These are phyloP conservation scores for Galendromus occidentalis DNA, from an alignment of 1,140 invertebrate species.

Conservation along the genomic window DNA sequence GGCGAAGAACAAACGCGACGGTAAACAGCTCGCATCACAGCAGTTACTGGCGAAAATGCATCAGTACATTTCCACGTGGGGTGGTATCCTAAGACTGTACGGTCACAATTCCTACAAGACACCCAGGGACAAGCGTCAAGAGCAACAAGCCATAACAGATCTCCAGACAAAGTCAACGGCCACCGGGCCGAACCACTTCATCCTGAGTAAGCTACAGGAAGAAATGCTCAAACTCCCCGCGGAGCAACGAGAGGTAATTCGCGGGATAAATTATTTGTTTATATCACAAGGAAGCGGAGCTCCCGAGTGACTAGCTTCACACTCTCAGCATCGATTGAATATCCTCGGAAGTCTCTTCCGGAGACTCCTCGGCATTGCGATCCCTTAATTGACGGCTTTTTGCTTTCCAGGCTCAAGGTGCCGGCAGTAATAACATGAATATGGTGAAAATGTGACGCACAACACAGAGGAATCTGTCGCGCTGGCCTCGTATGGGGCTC, in stretches of 20 bases:
- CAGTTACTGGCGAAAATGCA: slow-evolving; percentile 71
- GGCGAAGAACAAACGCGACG: slow-evolving; percentile 88
- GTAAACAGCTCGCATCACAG: slow-evolving; percentile 89
- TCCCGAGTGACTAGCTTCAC: not conserved
- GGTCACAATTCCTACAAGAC: slow-evolving; percentile 76
- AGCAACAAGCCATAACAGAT: slow-evolving; percentile 80
- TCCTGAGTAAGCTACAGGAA: slow-evolving; percentile 63
- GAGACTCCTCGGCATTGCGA: no score
- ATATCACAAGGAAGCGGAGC: not conserved
- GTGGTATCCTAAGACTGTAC: slow-evolving; percentile 73
- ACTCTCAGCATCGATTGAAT: not conserved
- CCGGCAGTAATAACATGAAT: no score
- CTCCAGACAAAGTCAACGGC: slow-evolving; percentile 69
- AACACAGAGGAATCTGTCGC: no score
- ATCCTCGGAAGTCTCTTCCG: no score
- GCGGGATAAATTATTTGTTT: not conserved
- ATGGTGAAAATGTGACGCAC: no score
- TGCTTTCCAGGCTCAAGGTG: no score
- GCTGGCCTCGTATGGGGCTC: no score
- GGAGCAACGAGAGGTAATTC: not conserved
- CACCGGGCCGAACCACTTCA: slow-evolving; percentile 79
- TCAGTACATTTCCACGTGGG: slow-evolving; percentile 84
- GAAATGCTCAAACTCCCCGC: slow-evolving; percentile 58
- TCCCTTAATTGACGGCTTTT: no score
- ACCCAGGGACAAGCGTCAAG: slow-evolving; percentile 65